Conservation (phyloP, 2,888 invertebrate species). For the Pyrrhosoma nymphula region DNA sequence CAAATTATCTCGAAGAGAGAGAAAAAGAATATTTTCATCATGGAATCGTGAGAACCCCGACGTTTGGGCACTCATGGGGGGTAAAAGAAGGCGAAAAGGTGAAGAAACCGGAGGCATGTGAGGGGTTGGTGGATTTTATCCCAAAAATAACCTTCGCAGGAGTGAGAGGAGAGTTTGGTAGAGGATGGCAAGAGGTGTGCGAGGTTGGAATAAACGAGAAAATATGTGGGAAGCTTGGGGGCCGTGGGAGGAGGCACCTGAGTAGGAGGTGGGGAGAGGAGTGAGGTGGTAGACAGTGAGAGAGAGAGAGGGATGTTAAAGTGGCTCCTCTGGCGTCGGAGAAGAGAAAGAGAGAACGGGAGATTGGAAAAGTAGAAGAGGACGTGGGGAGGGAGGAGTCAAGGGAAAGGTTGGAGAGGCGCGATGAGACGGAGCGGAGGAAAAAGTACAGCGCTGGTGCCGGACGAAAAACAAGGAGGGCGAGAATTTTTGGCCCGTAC, state of each 20-base stretch:
- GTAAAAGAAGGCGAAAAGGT: background rate
- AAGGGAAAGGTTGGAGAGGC: background rate
- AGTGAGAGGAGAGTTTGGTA: background rate
- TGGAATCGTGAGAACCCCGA: background rate
- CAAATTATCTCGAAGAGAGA: background rate
- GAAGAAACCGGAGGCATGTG: background rate
- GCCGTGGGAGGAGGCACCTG: too few species aligned
- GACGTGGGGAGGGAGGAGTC: background rate
- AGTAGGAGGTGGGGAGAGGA: background rate
- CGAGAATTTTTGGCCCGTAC: too few species aligned
- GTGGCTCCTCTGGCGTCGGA: background rate
- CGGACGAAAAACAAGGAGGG: background rate
- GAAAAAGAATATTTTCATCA: background rate
- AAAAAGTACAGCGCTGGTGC: background rate
- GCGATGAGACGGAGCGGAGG: background rate
- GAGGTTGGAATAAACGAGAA: background rate
- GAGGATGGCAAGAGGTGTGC: background rate
- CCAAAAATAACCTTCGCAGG: background rate
- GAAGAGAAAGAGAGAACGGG: background rate
- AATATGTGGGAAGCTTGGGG: background rate
- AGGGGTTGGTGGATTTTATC: background rate
- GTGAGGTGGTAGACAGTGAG: background rate
- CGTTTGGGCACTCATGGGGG: background rate
- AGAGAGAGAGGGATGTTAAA: background rate
- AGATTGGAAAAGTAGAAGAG: slow-evolving; percentile 11